Conservation (phyloP, 1,140 invertebrate species). For the Dryas iulia region DNA sequence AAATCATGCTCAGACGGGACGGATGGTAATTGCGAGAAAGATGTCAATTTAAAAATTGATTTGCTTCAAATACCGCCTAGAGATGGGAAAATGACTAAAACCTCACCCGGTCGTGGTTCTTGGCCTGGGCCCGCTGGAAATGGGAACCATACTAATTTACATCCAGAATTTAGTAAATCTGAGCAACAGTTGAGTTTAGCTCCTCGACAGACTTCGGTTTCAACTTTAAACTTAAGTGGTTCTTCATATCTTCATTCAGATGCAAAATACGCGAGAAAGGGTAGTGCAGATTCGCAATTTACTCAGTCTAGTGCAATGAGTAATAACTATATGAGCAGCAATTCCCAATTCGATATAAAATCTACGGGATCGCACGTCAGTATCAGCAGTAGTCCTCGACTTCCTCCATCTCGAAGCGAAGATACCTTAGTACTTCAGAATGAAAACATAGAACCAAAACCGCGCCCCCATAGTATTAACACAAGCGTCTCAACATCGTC, state of each 20-base stretch:
- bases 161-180: constrained; percentile 89
- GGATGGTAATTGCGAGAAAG: constrained; percentile 44
- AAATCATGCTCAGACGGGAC: constrained; percentile 46
- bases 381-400: constrained; percentile 62
- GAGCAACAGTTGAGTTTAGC: constrained; percentile 87
- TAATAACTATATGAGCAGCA: constrained; percentile 77
- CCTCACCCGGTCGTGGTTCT: constrained; percentile 87
- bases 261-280: constrained; percentile 81
- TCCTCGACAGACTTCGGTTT: constrained; percentile 73
- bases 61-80: constrained; percentile 86
- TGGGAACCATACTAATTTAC: constrained; percentile 77
- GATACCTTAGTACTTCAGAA: constrained; percentile 85
- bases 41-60: constrained; percentile 66
- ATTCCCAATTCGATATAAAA: constrained; percentile 70
- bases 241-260: constrained; percentile 79
- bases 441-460: constrained; percentile 77
- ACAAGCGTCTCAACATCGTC: constrained; percentile 84
- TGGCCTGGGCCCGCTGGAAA: constrained; percentile 90
- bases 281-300: constrained; percentile 82
- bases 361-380: constrained; percentile 58
- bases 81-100: constrained; percentile 88
- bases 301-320: constrained; percentile 75
- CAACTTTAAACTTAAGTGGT: constrained; percentile 72
- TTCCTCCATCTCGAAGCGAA: constrained; percentile 88
- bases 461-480: constrained; percentile 74